A percentile compares a stretch with the other conserved stretches of the same genome.
phyloP scores from a whole-genome alignment of 1,140 invertebrate species.

The Phthorimaea operculella region DNA sequence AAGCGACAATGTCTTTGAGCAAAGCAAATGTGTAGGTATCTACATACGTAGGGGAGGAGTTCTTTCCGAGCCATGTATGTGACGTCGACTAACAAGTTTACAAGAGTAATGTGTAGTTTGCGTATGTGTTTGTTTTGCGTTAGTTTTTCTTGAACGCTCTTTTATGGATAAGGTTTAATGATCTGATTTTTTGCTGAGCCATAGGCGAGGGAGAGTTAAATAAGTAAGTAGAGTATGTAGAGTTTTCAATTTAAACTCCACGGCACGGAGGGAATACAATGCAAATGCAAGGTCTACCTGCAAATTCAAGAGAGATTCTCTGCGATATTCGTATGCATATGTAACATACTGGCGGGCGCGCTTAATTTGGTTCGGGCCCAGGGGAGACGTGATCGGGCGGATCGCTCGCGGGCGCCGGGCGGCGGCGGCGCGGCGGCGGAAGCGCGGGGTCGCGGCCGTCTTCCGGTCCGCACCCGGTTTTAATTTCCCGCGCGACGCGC shows the following conservation, averaged over 20 bases:
- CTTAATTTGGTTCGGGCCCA: conserved; percentile 1
- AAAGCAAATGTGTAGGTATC: conserved; percentile 65
- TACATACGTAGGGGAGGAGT: conserved; percentile 51
- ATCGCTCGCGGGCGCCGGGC: conserved; percentile 7
- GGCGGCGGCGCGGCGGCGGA: conserved; percentile 15
- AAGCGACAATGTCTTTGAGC: conserved; percentile 67
- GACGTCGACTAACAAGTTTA: neutral
- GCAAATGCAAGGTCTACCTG: no score
- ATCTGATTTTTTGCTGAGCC: no score
- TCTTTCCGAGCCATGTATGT: conserved; percentile 25
- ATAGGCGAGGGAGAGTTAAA: no score
- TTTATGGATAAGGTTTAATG: no score
- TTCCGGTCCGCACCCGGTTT: conserved; percentile 56
- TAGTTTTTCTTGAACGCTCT: no score
- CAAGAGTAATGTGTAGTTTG: neutral
- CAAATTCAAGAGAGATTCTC: no score
- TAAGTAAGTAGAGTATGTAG: no score
- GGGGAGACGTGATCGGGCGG: conserved; percentile 6
- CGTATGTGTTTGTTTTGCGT: neutral
- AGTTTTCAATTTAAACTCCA: no score
- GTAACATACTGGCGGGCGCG: neutral
- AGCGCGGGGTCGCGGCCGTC: conserved; percentile 34
- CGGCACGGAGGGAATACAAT: no score
- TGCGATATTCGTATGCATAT: no score
- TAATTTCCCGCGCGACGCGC: conserved; percentile 55